phyloP scores from a whole-genome alignment of 2,797 vertebrate species.

The Gallinago nigripennis region DNA sequence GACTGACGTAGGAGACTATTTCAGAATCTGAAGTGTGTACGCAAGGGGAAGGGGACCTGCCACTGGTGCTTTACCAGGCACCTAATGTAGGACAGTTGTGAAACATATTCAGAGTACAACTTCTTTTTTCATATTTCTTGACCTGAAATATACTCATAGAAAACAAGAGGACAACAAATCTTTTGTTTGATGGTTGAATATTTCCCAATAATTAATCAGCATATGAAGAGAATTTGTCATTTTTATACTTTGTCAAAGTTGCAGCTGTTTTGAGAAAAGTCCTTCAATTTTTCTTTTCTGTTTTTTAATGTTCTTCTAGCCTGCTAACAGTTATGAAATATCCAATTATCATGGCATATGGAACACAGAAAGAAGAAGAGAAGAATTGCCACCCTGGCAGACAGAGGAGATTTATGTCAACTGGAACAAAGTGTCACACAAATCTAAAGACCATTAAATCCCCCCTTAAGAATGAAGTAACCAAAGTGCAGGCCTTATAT shows the following conservation, averaged over 20 bases:
- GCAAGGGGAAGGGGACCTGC: background rate
- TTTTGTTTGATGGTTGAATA: background rate
- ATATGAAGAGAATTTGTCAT: background rate
- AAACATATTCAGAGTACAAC: background rate
- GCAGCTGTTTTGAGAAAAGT: background rate
- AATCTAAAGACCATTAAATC: background rate
- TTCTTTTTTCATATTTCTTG: background rate
- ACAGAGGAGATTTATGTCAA: conserved; percentile 58
- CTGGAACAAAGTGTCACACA: background rate
- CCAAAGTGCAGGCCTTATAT: background rate
- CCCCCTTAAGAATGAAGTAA: background rate
- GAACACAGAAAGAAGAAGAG: background rate
- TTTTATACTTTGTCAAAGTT: background rate
- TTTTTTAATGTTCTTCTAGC: background rate
- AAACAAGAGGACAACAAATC: background rate
- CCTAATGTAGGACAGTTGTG: background rate
- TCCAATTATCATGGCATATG: background rate
- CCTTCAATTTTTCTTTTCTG: background rate
- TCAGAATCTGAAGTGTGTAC: background rate
- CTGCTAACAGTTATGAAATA: conserved; percentile 6
- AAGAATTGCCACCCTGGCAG: background rate
- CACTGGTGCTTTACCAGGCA: background rate
- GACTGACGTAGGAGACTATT: background rate
- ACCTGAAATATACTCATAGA: background rate
- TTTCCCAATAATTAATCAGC: background rate